Evolutionary conservation across 1,140 invertebrate species (phyloP), one percentile per base, ranked within the genome.

Genomic region (Pseudobourletiella spinata): DNA sequence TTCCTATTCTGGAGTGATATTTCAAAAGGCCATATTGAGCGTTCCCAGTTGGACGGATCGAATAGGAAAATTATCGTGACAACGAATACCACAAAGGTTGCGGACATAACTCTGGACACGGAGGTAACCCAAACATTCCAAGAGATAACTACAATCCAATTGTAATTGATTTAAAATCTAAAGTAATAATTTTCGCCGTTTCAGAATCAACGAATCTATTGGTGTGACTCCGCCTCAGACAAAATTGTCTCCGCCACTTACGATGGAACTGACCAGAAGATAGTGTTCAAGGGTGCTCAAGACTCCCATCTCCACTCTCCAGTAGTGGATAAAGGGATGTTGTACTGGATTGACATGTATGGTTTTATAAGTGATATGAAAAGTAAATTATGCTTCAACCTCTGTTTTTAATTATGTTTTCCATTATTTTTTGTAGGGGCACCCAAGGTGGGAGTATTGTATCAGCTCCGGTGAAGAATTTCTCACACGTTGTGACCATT

Each of bases 381-480:
- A 42, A 32, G 15, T n/a, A 54, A 57, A 30, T 2, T 14, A 39
- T 56, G 54, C n/a, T 57, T 16, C 15, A 35, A 57, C 43, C 24
- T 16, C 2, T 50, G 11, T n/a, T 50, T 1, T 48, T 73, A 58
- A 48, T 46, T 61, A 14, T 55, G 22, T 48, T 11, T 15, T 65
- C 57, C n/a, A n/a, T n/a, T n/a, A n/a, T n/a, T n/a, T n/a, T 52
- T 74, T 74, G 1, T 72, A 86, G 84, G 30, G 80, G 78, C 42
- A 76, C 82, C 67, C 76, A 79, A 4, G 77, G 79, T 60, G 87
- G 87, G 15, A 83, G 80, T 43, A 83, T 90, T 30, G 80, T 82
- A 59, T 74, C 78, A 65, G 84, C 83, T 0, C 80, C 83, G 6
- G 75, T 86, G 11, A 70, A 70, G 3, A 84, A 86, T 74, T 70